Evolutionary conservation across 53 echinoderm and acorn worm genomes (phyloP).

Genomic region (Actinopyga echinites): DNA sequence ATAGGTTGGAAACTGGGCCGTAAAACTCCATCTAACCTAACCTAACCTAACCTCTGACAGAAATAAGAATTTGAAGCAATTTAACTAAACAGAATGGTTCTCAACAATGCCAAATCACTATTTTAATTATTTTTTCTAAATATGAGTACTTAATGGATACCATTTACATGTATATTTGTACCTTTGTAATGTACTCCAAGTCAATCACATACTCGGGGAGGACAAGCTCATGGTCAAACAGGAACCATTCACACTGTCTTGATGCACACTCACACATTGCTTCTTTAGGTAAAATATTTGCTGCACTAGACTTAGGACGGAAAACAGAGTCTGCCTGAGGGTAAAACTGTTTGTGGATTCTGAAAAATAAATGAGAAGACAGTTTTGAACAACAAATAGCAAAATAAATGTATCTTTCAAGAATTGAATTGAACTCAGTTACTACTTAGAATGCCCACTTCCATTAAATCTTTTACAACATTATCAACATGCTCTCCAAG

Average conservation of each 20-base stretch:
- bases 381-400: no score
- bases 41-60: no score
- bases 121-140: no score
- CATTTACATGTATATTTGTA: constrained; percentile 19
- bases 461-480: no score
- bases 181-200: constrained; percentile 98
- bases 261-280: constrained; percentile 88
- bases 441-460: no score
- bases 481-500: no score
- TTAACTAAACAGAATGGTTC: not conserved
- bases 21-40: no score
- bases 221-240: constrained; percentile 96
- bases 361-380: not conserved
- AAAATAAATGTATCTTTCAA: no score
- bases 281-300: constrained; percentile 31
- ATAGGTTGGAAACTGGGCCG: no score
- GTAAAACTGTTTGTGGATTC: constrained; percentile 82
- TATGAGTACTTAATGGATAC: not conserved
- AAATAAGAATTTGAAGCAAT: not conserved
- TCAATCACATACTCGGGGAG: constrained; percentile 99
- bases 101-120: no score
- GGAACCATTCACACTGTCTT: constrained; percentile 97
- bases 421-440: no score
- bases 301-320: constrained; percentile 68
- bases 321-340: constrained; percentile 93